Conservation (phyloP, 2,113 vertebrate species). For the Cyprinus carpio region DNA sequence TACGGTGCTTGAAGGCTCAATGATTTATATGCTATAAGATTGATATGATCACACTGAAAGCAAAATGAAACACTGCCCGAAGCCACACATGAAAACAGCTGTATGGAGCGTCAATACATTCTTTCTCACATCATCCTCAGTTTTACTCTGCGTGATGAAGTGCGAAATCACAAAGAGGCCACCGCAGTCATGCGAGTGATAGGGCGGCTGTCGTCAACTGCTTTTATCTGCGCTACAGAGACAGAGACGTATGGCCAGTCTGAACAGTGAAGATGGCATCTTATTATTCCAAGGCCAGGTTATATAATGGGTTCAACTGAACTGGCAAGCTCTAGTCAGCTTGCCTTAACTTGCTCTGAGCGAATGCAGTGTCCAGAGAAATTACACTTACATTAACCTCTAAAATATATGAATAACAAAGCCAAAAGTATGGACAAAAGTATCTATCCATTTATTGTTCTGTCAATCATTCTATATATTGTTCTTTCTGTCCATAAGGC, state of each 20-base stretch:
- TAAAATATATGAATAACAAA: neutral
- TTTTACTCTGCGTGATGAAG: conserved; percentile 33
- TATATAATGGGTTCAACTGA: conserved; percentile 53
- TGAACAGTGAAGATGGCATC: conserved; percentile 25
- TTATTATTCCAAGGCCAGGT: conserved; percentile 15
- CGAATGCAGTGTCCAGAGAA: neutral
- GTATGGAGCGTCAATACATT: neutral
- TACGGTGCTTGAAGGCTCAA: conserved; percentile 35
- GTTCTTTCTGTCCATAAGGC: neutral
- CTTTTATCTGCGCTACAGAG: conserved; percentile 24
- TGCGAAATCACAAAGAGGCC: neutral
- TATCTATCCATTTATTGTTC: no score
- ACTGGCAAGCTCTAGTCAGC: conserved; percentile 43
- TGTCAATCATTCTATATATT: no score
- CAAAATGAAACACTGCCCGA: conserved; percentile 18
- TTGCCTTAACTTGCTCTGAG: neutral
- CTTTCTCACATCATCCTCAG: neutral
- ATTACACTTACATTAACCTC: neutral
- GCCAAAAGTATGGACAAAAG: no score
- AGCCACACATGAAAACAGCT: conserved; percentile 17
- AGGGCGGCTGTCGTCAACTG: conserved; percentile 3
- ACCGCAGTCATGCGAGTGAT: conserved; percentile 1
- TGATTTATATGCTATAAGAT: conserved; percentile 2
- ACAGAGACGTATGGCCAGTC: conserved; percentile 31
- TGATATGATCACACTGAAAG: conserved; percentile 28